Base-by-base conservation (phyloP, 1,140 invertebrate species). In the Leptonema lineaticorne region DNA sequence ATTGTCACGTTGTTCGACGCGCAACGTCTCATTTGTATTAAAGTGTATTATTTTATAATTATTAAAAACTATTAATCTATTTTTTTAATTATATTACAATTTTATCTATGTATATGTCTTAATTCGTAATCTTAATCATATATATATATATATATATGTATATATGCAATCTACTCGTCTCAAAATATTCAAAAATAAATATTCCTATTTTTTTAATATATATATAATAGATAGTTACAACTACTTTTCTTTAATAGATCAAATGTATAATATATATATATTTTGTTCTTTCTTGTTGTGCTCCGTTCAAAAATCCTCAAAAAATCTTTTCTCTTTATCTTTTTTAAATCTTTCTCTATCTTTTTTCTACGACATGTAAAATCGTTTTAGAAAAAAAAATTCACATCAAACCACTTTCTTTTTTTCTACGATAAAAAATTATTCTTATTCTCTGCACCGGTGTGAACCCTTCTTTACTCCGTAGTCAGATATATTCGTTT, bases 331-430 rank as follows among this genome's bases (percentile, higher is more conserved):
- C 57, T n/a, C n/a, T n/a, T n/a, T n/a, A n/a, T n/a, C n/a, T n/a
- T n/a, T n/a, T n/a, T n/a, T n/a, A n/a, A n/a, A n/a, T n/a, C n/a
- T n/a, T n/a, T n/a, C n/a, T n/a, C n/a, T n/a, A n/a, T n/a, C n/a
- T 58, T 48, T 11, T 48, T 6, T 29, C 18, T 16, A 33, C 63
- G 20, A 70, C 69, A 67, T 59, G 7, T 45, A 70, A 70, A 70
- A 56, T n/a, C 57, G 46, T 53, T 53, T 63, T 63, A 9, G 26
- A 29, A 70, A 70, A 50, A 67, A 67, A 67, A 67, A 57, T 53
- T 57, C 64, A 70, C 69, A 70, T 67, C 69, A 70, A 70, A 70
- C 69, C 62, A 16, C 45, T 56, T 41, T 53, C 9, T 64, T 29
- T 57, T 57, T 33, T 33, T 64, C 45, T 53, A 53, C 18, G 16